phyloP scores from a whole-genome alignment of 2,797 vertebrate genomes.

The Lophura swinhoii region DNA sequence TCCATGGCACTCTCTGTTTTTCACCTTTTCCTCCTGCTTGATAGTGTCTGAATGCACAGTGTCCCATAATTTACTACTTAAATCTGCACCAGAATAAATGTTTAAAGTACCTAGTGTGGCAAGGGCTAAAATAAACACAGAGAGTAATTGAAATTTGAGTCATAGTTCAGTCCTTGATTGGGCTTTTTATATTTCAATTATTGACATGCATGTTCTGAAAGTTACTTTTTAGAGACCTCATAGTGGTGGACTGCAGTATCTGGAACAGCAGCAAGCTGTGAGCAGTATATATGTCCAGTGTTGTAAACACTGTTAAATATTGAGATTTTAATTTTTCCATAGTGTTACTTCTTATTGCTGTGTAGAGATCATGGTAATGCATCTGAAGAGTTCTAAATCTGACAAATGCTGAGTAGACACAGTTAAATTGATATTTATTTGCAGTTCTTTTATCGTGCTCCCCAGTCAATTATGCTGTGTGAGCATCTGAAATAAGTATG shows the following conservation, averaged over 20 bases:
- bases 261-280: not conserved
- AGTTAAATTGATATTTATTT: not conserved
- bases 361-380: not conserved
- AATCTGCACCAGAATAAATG: not conserved
- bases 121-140: slow-evolving; percentile 46
- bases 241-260: not conserved
- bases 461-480: not conserved
- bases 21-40: not conserved
- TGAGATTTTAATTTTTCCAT: not conserved
- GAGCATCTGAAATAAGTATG: not conserved
- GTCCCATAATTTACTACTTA: not conserved
- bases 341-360: not conserved
- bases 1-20: not conserved
- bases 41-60: rapidly evolving
- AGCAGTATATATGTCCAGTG: not conserved
- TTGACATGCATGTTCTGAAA: not conserved
- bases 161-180: not conserved
- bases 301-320: not conserved
- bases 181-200: slow-evolving; percentile 11
- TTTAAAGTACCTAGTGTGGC: slow-evolving; percentile 11
- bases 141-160: not conserved
- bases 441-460: not conserved
- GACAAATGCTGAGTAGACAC: not conserved
- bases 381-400: not conserved
- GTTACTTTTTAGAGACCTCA: not conserved